Percentiles rank a stretch among this genome's conserved stretches.
These are phyloP conservation scores for Trochalopteron elliotii DNA, from an alignment of 2,113 vertebrate species.

Conservation along the genomic window DNA sequence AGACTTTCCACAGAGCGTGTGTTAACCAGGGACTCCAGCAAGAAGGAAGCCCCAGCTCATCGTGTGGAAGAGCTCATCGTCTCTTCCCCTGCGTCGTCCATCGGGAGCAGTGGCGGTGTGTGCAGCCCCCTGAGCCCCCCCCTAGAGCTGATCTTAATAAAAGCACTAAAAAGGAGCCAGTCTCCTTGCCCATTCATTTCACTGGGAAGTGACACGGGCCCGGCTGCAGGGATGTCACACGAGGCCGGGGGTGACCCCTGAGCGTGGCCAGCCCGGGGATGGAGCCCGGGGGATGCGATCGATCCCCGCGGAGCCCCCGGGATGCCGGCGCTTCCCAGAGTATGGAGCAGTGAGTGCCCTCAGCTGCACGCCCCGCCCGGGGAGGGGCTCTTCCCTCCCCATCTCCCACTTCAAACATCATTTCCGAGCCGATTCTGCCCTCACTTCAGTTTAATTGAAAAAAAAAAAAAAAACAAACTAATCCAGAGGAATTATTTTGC, in stretches of 20 bases:
- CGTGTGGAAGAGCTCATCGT: too few species aligned
- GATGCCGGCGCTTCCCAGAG: accelerated
- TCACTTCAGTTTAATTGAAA: not conserved
- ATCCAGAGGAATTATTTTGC: not conserved
- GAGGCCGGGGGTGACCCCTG: accelerated
- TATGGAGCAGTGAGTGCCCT: conserved; percentile 29
- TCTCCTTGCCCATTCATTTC: too few species aligned
- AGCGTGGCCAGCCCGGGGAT: accelerated
- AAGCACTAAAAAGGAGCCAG: too few species aligned
- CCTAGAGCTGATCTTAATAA: too few species aligned
- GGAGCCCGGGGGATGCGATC: accelerated
- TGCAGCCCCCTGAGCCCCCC: too few species aligned
- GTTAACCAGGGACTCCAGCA: too few species aligned
- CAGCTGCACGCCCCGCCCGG: not conserved
- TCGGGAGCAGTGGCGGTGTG: too few species aligned
- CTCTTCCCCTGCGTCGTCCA: too few species aligned
- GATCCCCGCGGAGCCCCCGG: not conserved
- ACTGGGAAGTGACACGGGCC: accelerated
- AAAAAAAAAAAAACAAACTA: not conserved
- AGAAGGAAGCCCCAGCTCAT: too few species aligned
- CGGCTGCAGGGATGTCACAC: too few species aligned
- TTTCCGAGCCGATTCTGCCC: not conserved
- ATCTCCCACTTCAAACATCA: not conserved
- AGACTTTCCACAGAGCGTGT: too few species aligned
- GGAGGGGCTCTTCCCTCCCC: not conserved